Percentiles rank a stretch among this genome's conserved stretches.
These are phyloP conservation scores for Hermatobates lingyangjiaoensis DNA, from an alignment of 1,140 invertebrate species.

Conservation along the genomic window DNA sequence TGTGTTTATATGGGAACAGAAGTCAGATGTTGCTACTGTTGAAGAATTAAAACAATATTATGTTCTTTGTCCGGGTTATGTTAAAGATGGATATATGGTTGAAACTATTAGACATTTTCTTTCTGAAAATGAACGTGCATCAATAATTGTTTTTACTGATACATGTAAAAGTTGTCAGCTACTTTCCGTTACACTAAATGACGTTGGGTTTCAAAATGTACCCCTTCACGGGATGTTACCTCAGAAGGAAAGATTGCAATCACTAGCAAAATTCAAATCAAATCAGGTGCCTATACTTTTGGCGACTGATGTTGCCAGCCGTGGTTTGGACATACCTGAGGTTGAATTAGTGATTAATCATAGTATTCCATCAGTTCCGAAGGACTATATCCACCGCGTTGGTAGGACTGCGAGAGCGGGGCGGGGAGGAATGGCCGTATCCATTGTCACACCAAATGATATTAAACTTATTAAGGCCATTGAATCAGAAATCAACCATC, in stretches of 20 bases:
- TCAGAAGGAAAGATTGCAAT: conserved; percentile 56
- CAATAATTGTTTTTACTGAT: conserved; percentile 82
- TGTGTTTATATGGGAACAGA: conserved; percentile 42
- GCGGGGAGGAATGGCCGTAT: conserved; percentile 64
- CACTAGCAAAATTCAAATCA: conserved; percentile 70
- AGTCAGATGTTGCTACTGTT: conserved; percentile 57
- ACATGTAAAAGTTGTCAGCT: conserved; percentile 83
- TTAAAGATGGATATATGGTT: conserved; percentile 85
- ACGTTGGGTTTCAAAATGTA: conserved; percentile 71
- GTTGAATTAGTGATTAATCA: conserved; percentile 91
- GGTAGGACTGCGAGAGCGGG: conserved; percentile 90
- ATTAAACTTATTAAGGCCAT: conserved; percentile 62
- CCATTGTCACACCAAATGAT: conserved; percentile 81
- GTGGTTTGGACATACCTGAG: conserved; percentile 69
- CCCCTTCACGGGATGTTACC: conserved; percentile 70
- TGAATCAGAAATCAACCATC: conserved; percentile 64
- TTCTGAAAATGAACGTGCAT: conserved; percentile 46
- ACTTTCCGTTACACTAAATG: conserved; percentile 64
- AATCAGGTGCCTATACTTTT: conserved; percentile 70
- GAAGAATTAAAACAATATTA: conserved; percentile 75
- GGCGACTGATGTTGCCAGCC: conserved; percentile 89
- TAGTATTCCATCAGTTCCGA: conserved; percentile 68
- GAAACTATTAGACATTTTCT: conserved; percentile 66
- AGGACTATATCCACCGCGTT: conserved; percentile 93
- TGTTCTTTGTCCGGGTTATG: conserved; percentile 69